These are phyloP conservation scores for Taeniopygia guttata DNA, from an alignment of 2,797 vertebrate species.

Conservation along the genomic window DNA sequence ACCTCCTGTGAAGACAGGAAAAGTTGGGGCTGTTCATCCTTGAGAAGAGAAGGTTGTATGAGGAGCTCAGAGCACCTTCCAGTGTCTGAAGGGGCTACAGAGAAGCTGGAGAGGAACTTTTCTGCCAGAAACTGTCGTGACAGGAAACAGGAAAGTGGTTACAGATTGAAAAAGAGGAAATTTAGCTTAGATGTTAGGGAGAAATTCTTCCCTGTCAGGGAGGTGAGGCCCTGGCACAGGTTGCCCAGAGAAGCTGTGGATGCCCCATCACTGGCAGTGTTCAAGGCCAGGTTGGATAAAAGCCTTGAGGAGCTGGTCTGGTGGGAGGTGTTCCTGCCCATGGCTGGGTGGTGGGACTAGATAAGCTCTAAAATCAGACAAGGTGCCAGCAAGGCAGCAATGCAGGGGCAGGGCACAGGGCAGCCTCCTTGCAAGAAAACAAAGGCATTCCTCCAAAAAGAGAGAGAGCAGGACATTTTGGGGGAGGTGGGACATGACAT, in stretches of 20 bases:
- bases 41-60: too few species aligned
- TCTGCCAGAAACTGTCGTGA: background rate
- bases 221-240: background rate
- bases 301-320: background rate
- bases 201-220: background rate
- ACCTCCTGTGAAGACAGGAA: fast-evolving
- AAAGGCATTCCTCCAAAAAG: fast-evolving
- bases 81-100: background rate
- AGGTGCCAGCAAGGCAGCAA: background rate
- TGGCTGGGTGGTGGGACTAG: background rate
- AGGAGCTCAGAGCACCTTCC: background rate
- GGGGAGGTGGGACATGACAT: fast-evolving
- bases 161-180: background rate
- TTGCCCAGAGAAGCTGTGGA: background rate
- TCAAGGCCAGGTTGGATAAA: background rate
- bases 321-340: background rate
- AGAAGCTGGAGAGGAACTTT: background rate
- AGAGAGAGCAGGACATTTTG: background rate
- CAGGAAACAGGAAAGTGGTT: background rate
- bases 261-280: background rate
- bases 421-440: background rate
- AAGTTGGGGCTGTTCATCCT: background rate
- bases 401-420: background rate
- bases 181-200: background rate
- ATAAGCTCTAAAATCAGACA: background rate